phyloP scores from a whole-genome alignment of 2,797 vertebrate genomes.

The Peromyscus aztecus region DNA sequence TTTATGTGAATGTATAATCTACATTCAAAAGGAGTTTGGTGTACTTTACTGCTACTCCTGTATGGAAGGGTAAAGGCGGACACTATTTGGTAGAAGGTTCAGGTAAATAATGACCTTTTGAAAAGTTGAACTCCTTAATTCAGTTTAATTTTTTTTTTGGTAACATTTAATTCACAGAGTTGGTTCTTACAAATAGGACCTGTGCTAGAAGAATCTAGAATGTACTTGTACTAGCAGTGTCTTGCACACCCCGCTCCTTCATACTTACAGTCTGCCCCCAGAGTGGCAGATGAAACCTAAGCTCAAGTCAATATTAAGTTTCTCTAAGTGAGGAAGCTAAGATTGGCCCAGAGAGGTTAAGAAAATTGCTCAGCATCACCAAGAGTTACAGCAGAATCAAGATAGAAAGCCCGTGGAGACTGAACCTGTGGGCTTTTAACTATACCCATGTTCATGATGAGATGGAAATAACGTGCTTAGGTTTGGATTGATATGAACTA shows the following conservation, averaged over 20 bases:
- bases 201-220: neutral
- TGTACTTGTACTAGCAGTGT: neutral
- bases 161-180: neutral
- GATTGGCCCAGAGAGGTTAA: neutral
- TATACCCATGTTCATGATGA: neutral
- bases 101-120: neutral
- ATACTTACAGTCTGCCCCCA: neutral
- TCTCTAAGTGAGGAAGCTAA: neutral
- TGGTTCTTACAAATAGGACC: neutral
- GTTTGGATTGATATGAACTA: neutral
- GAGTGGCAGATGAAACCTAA: neutral
- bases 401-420: neutral
- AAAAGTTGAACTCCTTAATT: neutral
- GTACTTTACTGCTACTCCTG: neutral
- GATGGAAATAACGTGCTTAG: neutral
- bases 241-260: neutral
- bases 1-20: constrained; percentile 3
- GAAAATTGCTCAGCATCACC: neutral
- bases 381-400: neutral
- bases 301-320: neutral
- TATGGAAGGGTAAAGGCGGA: constrained; percentile 3
- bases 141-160: neutral
- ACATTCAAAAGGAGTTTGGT: neutral
- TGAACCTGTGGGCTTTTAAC: neutral
- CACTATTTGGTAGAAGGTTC: neutral